Evolutionary conservation across 2,888 invertebrate species (phyloP).

Genomic region (Cryptus armator): DNA sequence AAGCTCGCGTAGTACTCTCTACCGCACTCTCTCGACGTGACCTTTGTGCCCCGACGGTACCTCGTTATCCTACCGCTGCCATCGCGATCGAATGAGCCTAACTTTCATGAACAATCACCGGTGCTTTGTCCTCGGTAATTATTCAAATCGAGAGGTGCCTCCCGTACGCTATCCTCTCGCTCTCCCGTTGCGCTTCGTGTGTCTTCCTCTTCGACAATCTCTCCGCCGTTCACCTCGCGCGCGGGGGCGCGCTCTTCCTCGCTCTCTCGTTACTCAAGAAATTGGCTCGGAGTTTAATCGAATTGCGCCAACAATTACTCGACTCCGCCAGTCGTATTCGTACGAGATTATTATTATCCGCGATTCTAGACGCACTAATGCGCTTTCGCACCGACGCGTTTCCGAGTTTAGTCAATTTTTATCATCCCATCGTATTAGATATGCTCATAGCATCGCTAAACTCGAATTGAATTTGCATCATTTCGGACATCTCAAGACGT

Average conservation of each 20-base stretch:
- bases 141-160: slow-evolving; percentile 73
- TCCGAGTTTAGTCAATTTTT: slow-evolving; percentile 20
- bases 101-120: slow-evolving; percentile 75
- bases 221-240: slow-evolving; percentile 16
- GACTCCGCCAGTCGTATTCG: slow-evolving; percentile 66
- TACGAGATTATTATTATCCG: slow-evolving; percentile 65
- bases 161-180: slow-evolving; percentile 53
- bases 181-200: slow-evolving; percentile 51
- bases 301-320: slow-evolving; percentile 71
- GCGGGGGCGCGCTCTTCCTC: slow-evolving; percentile 12
- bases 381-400: not conserved
- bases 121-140: slow-evolving; percentile 74
- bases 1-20: slow-evolving; percentile 29
- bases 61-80: slow-evolving; percentile 70
- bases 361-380: slow-evolving; percentile 27
- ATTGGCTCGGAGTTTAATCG: slow-evolving; percentile 72
- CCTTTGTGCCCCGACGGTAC: slow-evolving; percentile 66
- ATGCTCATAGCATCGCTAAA: not conserved
- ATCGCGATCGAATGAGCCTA: slow-evolving; percentile 71
- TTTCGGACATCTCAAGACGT: not conserved
- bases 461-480: not conserved
- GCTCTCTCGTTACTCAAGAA: slow-evolving; percentile 70
- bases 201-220: slow-evolving; percentile 39
- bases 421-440: not conserved
- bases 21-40: slow-evolving; percentile 63